A percentile compares a stretch with the other conserved stretches of the same genome.
Evolutionary conservation across 2,797 vertebrate species (phyloP).

Genomic region (Halcyon badia): DNA sequence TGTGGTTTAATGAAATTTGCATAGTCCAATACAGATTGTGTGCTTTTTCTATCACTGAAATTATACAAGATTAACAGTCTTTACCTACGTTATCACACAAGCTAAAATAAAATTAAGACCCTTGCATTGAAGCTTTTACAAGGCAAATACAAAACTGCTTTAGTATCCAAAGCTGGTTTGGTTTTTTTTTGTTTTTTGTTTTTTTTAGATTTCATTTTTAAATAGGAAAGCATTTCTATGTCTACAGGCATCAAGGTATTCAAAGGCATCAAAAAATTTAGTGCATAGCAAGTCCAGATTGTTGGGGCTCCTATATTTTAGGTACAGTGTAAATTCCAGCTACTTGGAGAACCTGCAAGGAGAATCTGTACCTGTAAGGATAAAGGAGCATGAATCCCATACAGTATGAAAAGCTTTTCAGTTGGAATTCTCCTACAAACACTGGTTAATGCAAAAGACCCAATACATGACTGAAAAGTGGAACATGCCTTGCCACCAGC

Average conservation of each 20-base stretch:
- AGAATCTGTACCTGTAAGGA: constrained; percentile 62
- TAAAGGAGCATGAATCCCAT: constrained; percentile 73
- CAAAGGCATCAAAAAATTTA: constrained; percentile 94
- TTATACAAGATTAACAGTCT: constrained; percentile 81
- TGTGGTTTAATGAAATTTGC: constrained; percentile 85
- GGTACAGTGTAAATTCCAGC: constrained; percentile 76
- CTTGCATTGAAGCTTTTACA: constrained; percentile 85
- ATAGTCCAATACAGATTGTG: constrained; percentile 87
- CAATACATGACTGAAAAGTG: constrained; percentile 37
- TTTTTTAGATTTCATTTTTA: constrained; percentile 66
- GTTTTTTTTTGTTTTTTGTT: neutral
- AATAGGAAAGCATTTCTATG: constrained; percentile 88
- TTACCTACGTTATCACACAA: constrained; percentile 82
- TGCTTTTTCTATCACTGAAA: constrained; percentile 84
- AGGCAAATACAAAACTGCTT: constrained; percentile 86
- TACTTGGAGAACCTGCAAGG: constrained; percentile 71
- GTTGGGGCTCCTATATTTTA: constrained; percentile 80
- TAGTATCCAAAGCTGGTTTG: constrained; percentile 80
- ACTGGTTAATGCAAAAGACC: constrained; percentile 67
- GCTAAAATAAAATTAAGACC: constrained; percentile 83
- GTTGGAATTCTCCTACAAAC: constrained; percentile 71
- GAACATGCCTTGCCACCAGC: constrained; percentile 34
- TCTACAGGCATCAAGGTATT: constrained; percentile 95
- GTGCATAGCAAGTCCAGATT: constrained; percentile 93
- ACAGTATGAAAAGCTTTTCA: constrained; percentile 72